These are phyloP conservation scores for Caenorhabditis zanzibari DNA, from an alignment of 2,888 invertebrate species.

Conservation along the genomic window DNA sequence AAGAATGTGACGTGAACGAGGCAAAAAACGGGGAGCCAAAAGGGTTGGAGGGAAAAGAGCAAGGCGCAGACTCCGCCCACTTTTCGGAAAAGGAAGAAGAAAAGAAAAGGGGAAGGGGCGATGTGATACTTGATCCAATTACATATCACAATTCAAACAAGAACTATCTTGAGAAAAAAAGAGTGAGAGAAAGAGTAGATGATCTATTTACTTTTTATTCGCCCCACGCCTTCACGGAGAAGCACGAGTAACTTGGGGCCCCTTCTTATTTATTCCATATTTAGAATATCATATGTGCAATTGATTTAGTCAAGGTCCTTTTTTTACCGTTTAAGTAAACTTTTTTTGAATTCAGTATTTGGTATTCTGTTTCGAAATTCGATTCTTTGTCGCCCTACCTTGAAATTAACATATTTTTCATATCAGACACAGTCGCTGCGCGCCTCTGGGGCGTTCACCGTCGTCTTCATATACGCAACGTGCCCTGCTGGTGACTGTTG, in stretches of 20 bases:
- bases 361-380: too few relatives aligned
- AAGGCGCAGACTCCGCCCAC: slow-evolving; percentile 21
- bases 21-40: background rate
- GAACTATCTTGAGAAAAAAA: slow-evolving; percentile 11
- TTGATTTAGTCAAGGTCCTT: background rate
- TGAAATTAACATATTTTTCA: too few relatives aligned
- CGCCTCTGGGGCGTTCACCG: too few relatives aligned
- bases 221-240: slow-evolving; percentile 22
- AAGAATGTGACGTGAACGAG: slow-evolving; percentile 12
- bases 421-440: too few relatives aligned
- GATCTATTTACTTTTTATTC: slow-evolving; percentile 49
- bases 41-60: slow-evolving; percentile 6
- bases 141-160: slow-evolving; percentile 53
- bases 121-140: slow-evolving; percentile 60
- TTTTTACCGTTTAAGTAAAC: background rate
- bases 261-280: slow-evolving; percentile 27
- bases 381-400: too few relatives aligned
- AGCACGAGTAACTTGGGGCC: slow-evolving; percentile 8
- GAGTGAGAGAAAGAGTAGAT: slow-evolving; percentile 13
- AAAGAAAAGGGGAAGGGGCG: background rate
- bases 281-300: slow-evolving; percentile 14
- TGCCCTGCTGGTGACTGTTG: too few relatives aligned
- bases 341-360: background rate
- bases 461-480: too few relatives aligned
- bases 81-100: slow-evolving; percentile 11